A percentile compares a stretch with the other conserved stretches of the same genome.
Evolutionary conservation across 2,113 vertebrate genomes (phyloP).

Genomic region (Panthera tigris): DNA sequence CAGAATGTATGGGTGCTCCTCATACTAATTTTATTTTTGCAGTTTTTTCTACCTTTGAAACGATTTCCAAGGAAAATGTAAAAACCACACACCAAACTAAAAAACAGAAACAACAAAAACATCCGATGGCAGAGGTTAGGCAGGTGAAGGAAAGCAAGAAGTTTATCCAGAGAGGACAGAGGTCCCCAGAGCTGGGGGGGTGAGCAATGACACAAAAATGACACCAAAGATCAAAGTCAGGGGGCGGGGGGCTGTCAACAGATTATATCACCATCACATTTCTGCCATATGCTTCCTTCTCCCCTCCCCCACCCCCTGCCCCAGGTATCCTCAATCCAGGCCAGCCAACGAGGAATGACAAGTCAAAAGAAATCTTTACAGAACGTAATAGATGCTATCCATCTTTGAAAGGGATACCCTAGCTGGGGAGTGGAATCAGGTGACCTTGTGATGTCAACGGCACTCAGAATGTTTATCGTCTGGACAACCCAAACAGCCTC

Average conservation of each 20-base stretch:
- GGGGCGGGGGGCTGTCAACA: background rate
- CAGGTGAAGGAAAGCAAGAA: background rate
- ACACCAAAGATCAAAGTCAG: background rate
- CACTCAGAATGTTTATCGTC: background rate
- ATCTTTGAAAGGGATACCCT: background rate
- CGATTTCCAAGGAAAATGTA: background rate
- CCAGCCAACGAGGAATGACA: background rate
- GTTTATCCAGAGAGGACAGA: background rate
- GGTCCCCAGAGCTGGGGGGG: background rate
- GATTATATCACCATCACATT: accelerated
- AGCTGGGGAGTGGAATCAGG: background rate
- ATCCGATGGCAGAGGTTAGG: background rate
- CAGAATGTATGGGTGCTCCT: background rate
- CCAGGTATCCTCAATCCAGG: background rate
- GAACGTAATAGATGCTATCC: background rate
- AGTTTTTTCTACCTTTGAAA: background rate
- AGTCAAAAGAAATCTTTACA: background rate
- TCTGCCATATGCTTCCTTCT: background rate
- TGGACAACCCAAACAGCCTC: background rate
- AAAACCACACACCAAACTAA: background rate
- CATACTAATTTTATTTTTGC: background rate
- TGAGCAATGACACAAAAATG: background rate
- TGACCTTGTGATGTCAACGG: conserved; percentile 64
- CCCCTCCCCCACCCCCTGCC: background rate
- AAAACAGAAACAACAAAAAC: background rate